Evolutionary conservation across 2,888 invertebrate genomes (phyloP), one percentile per base, ranked within the genome.

Genomic region (Ichneumoninae sp.): DNA sequence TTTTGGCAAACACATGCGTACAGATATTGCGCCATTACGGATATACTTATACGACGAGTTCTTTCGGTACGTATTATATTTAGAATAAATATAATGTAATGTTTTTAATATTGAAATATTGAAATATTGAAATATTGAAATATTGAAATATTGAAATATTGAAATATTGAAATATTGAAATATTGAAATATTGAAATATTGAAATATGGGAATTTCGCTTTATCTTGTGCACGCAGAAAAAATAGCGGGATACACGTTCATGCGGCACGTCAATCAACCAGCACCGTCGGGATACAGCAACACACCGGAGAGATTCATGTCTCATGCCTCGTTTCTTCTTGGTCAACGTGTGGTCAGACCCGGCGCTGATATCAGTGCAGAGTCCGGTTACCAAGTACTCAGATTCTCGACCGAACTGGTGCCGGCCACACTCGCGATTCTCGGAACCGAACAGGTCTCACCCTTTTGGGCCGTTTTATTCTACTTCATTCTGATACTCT

Each of bases 391-490:
- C 94, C 98, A 98, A 93, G 97, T 96, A 0, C 93, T 98, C 80
- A 96, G 98, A 82, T 95, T 98, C 81, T 96, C 98, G 13, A 98
- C 98, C n/a, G 98, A 98, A 94, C 93, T 98, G n/a, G 96, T 98
- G 86, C 98, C 98, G 0, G 97, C 98, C 0, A 97, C 97, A 0
- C 95, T 98, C 40, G 97, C 98, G 0, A 94, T 97, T 33, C 94
- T 98, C 78, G 97, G 97, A 0, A 95, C 96, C 63, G 95, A 96
- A 81, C 95, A 96, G 92, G 94, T 98, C 5, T 98, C 98, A 0
- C 97, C 98, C 74, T 97, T 97, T 87, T 98, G 98, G 98, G 96
- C 97, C 0, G 97, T 97, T 10, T 95, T 98, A 69, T 97, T 98
- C 91, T 98, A 97, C 94, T 96, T 97, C 91, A 96, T 96, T 87